Evolutionary conservation across 2,113 vertebrate species (phyloP).

Genomic region (Porphyrio hochstetteri): DNA sequence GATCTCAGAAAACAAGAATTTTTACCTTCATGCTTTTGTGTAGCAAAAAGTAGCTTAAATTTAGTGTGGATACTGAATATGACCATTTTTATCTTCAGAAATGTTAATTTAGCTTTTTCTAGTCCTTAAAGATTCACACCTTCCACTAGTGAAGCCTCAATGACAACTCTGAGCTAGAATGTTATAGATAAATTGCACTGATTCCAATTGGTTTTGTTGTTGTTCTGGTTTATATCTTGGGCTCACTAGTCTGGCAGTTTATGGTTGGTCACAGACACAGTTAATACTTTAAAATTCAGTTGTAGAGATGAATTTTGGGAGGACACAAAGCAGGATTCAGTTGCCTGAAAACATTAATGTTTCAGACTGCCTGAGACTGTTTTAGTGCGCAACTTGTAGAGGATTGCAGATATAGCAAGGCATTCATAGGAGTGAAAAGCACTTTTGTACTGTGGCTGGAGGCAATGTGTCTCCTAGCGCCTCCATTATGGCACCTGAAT

Average conservation of each 20-base stretch:
- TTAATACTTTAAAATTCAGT: not conserved
- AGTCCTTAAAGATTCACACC: not conserved
- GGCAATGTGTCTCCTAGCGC: not conserved
- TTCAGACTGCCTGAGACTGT: not conserved
- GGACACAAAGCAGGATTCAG: not conserved
- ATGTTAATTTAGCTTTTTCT: not conserved
- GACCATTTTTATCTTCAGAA: not conserved
- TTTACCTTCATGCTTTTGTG: not conserved
- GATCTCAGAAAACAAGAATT: not conserved
- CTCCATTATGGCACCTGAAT: not conserved
- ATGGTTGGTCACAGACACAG: not conserved
- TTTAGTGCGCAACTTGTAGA: not conserved
- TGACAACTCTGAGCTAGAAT: not conserved
- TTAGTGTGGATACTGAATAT: not conserved
- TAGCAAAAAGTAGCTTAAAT: not conserved
- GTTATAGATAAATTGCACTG: not conserved
- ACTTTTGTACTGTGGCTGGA: not conserved
- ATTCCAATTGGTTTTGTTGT: not conserved
- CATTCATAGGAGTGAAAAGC: not conserved
- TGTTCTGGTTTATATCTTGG: not conserved
- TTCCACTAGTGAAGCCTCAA: not conserved
- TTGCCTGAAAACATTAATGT: not conserved
- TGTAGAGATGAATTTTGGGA: not conserved
- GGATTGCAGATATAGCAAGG: not conserved
- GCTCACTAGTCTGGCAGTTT: not conserved